A percentile compares a stretch with the other conserved stretches of the same genome.
Evolutionary conservation across 2,888 invertebrate species (phyloP).

Genomic region (Campaea margaritaria): DNA sequence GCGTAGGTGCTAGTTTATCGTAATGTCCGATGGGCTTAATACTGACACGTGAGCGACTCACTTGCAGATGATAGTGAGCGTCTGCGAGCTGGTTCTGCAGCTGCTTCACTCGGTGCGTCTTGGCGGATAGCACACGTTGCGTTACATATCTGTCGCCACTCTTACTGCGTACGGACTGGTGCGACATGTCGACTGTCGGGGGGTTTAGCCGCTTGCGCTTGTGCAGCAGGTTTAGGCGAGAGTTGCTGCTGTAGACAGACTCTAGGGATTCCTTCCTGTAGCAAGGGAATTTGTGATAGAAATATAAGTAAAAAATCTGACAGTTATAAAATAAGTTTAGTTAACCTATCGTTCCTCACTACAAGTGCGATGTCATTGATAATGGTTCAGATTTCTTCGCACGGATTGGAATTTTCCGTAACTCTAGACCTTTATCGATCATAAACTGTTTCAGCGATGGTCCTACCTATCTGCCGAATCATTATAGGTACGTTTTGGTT

Average conservation of each 20-base stretch:
- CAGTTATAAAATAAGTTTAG: too few relatives aligned
- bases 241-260: conserved; percentile 79
- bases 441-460: too few relatives aligned
- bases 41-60: conserved; percentile 53
- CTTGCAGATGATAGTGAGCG: conserved; percentile 91
- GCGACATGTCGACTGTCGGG: conserved; percentile 61
- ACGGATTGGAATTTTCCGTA: too few relatives aligned
- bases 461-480: too few relatives aligned
- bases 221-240: conserved; percentile 69
- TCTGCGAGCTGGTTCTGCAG: conserved; percentile 92
- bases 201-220: conserved; percentile 74
- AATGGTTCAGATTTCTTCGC: too few relatives aligned
- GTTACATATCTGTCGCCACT: conserved; percentile 70
- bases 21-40: too few relatives aligned
- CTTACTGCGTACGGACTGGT: conserved; percentile 55
- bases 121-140: conserved; percentile 90
- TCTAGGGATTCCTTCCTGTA: conserved; percentile 75
- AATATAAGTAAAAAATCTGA: not conserved
- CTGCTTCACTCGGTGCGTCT: conserved; percentile 90
- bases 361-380: too few relatives aligned
- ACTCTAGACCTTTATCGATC: too few relatives aligned
- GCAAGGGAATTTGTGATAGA: conserved; percentile 10
- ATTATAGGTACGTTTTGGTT: too few relatives aligned
- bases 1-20: too few relatives aligned
- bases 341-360: too few relatives aligned